Evolutionary conservation across 2,113 vertebrate genomes (phyloP), one percentile per base, ranked within the genome.

Genomic region (Pelodiscus sinensis): DNA sequence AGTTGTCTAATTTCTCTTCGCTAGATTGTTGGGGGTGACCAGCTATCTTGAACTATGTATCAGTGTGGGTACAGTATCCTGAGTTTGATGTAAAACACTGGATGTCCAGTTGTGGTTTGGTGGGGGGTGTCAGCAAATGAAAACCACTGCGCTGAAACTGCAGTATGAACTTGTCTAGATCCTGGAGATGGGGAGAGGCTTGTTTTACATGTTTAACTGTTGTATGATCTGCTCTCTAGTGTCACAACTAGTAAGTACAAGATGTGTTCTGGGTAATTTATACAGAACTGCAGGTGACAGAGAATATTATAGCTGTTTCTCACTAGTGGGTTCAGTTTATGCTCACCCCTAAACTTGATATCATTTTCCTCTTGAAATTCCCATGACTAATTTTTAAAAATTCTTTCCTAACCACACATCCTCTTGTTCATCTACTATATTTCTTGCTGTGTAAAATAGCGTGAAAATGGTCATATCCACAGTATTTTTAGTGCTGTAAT

Each of bases 401-500:
- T 31, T 44, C 31, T 62, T 79, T 55, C 87, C 86, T 89, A 91
- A 27, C 79, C 52, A 27, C 81, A 44, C 83, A 68, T 86, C 75
- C 50, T 85, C 57, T 35, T 57, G 75, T 31, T 8, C 22, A 51
- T 27, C 44, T 73, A 86, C 82, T 52, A 13, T 75, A 44, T 50
- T 75, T 75, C 79, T 62, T 57, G 62, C n/a, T 27, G 21, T 50
- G 62, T 88, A 55, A 2, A 91, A 77, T 73, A 19, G 84, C 71
- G 57, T 86, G 55, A 71, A 90, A 78, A 24, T 62, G 58, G 51
- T 92, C 18, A 65, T 62, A 78, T 95, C 83, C 79, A 52, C 44
- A 4, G 13, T 44, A 89, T 75, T 52, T 58, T 88, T 44, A 80
- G 25, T 94, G 88, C 90, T 92, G 90, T 92, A 94, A 93, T 65